Percentiles rank a stretch among this genome's conserved stretches.
These are phyloP conservation scores for Barbus barbus DNA, from an alignment of 2,113 vertebrate genomes.

Conservation along the genomic window DNA sequence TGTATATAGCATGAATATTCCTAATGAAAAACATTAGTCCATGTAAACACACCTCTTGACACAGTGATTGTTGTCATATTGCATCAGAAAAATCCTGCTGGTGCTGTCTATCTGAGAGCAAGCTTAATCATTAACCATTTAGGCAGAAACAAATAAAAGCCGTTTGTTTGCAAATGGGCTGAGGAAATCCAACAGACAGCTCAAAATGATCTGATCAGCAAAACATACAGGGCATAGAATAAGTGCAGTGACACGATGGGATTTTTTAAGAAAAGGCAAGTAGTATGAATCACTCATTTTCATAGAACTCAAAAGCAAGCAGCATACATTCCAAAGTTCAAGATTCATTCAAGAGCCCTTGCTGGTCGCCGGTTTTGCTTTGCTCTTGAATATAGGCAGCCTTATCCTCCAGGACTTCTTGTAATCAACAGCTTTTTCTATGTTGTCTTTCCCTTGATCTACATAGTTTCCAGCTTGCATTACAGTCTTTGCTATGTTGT, in stretches of 20 bases:
- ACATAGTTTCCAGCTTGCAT: conserved; percentile 79
- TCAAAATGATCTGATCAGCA: background rate
- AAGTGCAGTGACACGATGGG: background rate
- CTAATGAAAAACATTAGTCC: background rate
- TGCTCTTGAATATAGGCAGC: conserved; percentile 62
- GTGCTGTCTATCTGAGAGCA: background rate
- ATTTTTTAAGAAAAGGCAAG: background rate
- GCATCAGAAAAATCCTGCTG: background rate
- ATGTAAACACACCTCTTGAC: background rate
- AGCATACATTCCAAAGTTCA: background rate
- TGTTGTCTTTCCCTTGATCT: conserved; percentile 78
- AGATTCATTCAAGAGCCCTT: background rate
- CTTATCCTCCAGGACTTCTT: conserved; percentile 84
- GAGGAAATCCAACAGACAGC: background rate
- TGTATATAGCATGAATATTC: no score
- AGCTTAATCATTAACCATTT: background rate
- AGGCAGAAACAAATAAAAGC: background rate
- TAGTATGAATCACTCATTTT: background rate
- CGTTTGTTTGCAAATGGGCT: background rate
- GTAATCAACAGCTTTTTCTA: conserved; percentile 79
- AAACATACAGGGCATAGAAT: background rate
- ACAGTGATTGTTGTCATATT: background rate
- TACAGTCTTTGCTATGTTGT: conserved; percentile 90
- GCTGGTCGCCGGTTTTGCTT: background rate
- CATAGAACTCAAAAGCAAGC: background rate